Evolutionary conservation across 2,888 invertebrate genomes (phyloP), one percentile per base, ranked within the genome.

Genomic region (Spilarctia lutea): DNA sequence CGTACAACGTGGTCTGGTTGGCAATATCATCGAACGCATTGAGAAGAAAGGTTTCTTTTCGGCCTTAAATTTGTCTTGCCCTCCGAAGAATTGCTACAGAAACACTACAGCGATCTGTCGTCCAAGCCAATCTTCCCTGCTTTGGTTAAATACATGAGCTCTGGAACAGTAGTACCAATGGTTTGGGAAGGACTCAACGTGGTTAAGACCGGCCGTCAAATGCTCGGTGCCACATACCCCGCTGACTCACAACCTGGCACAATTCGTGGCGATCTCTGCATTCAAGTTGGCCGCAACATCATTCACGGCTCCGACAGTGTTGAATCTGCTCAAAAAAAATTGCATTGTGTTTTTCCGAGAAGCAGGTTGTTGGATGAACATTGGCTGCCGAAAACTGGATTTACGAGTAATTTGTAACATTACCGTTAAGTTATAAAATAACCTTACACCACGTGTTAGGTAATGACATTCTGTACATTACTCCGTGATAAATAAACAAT

Each of bases 151-250:
- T 99, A 99, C 96, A 99, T 99, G 99, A 97, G 97, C 91, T 99
- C 99, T 76, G 99, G 99, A 92, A 99, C 98, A 74, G 98, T 98
- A 80, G 98, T 98, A 72, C 98, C 98, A 69, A 98, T 98, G 98
- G 98, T 99, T 30, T 99, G 99, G 99, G 99, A 99, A 97, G 99
- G 99, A 84, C 96, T 98, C 73, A 98, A 98, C 91, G 98, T 97
- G 70, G 99, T 99, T 11, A 99, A 98, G 95, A 99, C 99, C 86
- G 99, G 99, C 63, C 98, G 99, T 87, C 97, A 97, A 86, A 98
- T 99, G 97, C 97, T 99, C 86, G 99, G 99, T 83, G 99, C 99
- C 81, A 99, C 99, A 80, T 98, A 99, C 94, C 99, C 99, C 39
- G 98, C 98, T 76, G 98, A 99, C 88, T 99, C 99, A 27, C 97